Evolutionary conservation across 2,888 invertebrate genomes (phyloP).

Genomic region (Arctia plantaginis): DNA sequence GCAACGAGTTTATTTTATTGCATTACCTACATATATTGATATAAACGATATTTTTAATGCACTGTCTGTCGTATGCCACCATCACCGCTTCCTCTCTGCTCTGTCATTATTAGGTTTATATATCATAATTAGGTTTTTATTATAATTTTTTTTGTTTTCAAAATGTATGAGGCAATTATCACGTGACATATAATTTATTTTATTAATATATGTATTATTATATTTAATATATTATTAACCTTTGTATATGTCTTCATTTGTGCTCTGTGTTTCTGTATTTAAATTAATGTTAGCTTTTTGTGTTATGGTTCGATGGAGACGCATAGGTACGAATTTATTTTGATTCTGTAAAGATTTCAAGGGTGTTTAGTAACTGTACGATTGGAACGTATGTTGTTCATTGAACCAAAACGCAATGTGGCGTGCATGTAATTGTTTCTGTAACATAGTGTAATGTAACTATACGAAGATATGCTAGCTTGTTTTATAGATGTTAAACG

Average conservation of each 20-base stretch:
- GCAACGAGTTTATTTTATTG: conserved; percentile 84
- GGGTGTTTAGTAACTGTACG: conserved; percentile 58
- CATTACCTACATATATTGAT: conserved; percentile 86
- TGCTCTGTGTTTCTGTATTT: conserved; percentile 85
- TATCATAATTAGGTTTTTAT: conserved; percentile 81
- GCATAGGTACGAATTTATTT: conserved; percentile 58
- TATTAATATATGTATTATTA: conserved; percentile 73
- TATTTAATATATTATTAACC: conserved; percentile 79
- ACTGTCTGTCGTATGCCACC: conserved; percentile 87
- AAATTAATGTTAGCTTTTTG: conserved; percentile 84
- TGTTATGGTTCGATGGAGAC: conserved; percentile 84
- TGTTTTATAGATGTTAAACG: conserved; percentile 82
- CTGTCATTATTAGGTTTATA: conserved; percentile 87
- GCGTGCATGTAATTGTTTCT: conserved; percentile 84
- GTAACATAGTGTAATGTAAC: conserved; percentile 83
- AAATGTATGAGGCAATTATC: conserved; percentile 86
- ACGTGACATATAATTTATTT: conserved; percentile 80
- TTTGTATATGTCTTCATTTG: conserved; percentile 84
- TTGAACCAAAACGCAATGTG: conserved; percentile 85
- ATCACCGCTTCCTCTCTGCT: conserved; percentile 88
- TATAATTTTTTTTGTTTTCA: conserved; percentile 69
- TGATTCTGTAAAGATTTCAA: conserved; percentile 51
- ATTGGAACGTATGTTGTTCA: conserved; percentile 64
- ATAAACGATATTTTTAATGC: conserved; percentile 87
- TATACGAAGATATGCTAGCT: conserved; percentile 81